Evolutionary conservation across 1,140 invertebrate genomes (phyloP).

Genomic region (Steinernema feltiae): DNA sequence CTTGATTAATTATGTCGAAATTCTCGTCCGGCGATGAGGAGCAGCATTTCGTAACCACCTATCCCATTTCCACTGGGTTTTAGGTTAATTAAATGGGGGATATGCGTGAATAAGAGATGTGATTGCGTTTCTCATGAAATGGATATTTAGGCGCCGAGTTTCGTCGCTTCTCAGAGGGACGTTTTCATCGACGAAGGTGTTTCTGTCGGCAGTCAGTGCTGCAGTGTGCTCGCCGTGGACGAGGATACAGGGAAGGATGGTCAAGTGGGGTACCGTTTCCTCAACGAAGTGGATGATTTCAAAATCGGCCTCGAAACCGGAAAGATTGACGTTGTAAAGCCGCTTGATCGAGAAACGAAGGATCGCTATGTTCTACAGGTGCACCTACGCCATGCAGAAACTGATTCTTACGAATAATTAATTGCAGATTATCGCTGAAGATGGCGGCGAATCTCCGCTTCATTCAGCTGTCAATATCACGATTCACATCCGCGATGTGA

Average conservation of each 20-base stretch:
- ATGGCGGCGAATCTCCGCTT: slow-evolving; percentile 48
- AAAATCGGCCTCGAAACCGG: slow-evolving; percentile 82
- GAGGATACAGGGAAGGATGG: slow-evolving; percentile 83
- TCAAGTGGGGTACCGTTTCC: slow-evolving; percentile 68
- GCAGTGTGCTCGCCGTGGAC: slow-evolving; percentile 80
- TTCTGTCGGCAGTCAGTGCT: slow-evolving; percentile 68
- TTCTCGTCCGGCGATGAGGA: neutral
- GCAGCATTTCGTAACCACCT: too few relatives aligned
- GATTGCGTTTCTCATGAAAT: neutral
- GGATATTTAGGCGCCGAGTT: slow-evolving; percentile 29
- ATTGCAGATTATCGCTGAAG: slow-evolving; percentile 47
- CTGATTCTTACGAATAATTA: neutral
- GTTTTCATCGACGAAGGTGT: slow-evolving; percentile 50
- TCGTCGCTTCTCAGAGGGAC: slow-evolving; percentile 33
- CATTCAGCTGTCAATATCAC: slow-evolving; percentile 65
- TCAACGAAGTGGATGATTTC: slow-evolving; percentile 66
- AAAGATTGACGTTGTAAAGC: slow-evolving; percentile 78
- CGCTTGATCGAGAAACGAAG: slow-evolving; percentile 83
- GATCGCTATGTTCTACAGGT: slow-evolving; percentile 67
- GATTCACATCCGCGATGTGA: slow-evolving; percentile 80
- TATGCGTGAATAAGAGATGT: slow-evolving; percentile 8
- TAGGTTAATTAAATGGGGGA: neutral
- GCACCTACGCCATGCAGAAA: neutral
- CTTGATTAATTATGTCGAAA: slow-evolving; percentile 16
- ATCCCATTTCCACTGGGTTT: neutral